These are phyloP conservation scores for Oncopodura yosiiana DNA, from an alignment of 1,140 invertebrate genomes.

Conservation along the genomic window DNA sequence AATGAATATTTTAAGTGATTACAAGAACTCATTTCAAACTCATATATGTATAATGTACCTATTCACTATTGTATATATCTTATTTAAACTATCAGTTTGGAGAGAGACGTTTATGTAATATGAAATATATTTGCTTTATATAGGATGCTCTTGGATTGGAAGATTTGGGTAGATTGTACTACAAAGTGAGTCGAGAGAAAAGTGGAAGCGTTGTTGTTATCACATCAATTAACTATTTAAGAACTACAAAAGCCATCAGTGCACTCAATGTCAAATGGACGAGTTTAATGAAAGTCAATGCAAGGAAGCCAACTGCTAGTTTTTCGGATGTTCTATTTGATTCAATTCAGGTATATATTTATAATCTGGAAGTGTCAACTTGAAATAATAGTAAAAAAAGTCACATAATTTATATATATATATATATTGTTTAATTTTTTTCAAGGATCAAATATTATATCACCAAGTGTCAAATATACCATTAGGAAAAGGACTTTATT, in stretches of 20 bases:
- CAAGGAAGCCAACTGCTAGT: slow-evolving; percentile 45
- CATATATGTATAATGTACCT: not conserved
- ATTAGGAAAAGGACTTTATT: slow-evolving; percentile 73
- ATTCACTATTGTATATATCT: not conserved
- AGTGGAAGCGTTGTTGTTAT: slow-evolving; percentile 78
- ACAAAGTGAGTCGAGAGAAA: slow-evolving; percentile 73
- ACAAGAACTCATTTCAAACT: too few relatives aligned
- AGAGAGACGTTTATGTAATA: not conserved
- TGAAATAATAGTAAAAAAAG: not conserved
- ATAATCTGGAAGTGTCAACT: not conserved
- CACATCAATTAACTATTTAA: slow-evolving; percentile 65
- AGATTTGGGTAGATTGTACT: slow-evolving; percentile 85
- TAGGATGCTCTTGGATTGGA: slow-evolving; percentile 72
- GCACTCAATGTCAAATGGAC: slow-evolving; percentile 78
- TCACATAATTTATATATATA: not conserved
- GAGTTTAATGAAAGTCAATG: slow-evolving; percentile 62
- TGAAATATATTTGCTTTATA: not conserved
- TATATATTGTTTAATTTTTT: slow-evolving; percentile 3
- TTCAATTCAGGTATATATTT: slow-evolving; percentile 54
- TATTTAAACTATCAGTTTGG: not conserved
- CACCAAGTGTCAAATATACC: slow-evolving; percentile 75
- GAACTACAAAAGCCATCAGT: slow-evolving; percentile 70
- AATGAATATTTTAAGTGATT: too few relatives aligned
- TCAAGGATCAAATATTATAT: slow-evolving; percentile 77
- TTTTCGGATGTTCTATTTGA: slow-evolving; percentile 71